Base-by-base conservation (phyloP, 1,140 invertebrate species). In the Helicorthomorpha holstii region DNA sequence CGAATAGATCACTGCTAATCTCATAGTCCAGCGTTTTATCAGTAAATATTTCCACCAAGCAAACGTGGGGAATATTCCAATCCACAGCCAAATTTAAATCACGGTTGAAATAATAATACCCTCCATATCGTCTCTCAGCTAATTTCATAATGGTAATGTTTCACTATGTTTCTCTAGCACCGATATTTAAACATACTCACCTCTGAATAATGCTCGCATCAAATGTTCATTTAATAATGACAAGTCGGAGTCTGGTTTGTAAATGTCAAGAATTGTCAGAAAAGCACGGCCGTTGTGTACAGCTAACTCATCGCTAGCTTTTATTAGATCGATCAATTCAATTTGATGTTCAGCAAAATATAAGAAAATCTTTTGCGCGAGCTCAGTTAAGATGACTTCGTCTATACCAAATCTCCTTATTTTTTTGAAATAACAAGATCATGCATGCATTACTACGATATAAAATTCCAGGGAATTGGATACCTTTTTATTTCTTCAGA, bases 1-100 rank as follows among this genome's bases (percentile, higher is more conserved):
- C 64, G 59, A 72, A 71, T 25, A 71, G 57, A 22, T 62, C 56
- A 51, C 67, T 64, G 26, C 68, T 63, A 3, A 71, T 61, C 64
- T 70, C 59, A 29, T 54, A 29, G 7, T 34, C 16, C 16, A 7
- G 29, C 16, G 16, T 7, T 7, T 34, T 16, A 48, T 48, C 7
- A 4, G 3, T 29, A 48, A n/a, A 24, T 4, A 24, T n/a, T 48
- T 26, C n/a, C 47, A 26, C 4, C 12, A 4, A 7, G 16, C 47
- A 21, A 26, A 72, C 57, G 44, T 69, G 63, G 4, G 67, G 63
- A 52, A 64, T 59, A 53, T 72, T 72, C 70, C 70, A 72, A 53
- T 71, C 67, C 19, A 72, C 48, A 4, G 66, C 66, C n/a, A 71
- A 59, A 41, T 64, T 64, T 1, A 71, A 54, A 48, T 69, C 63